These are phyloP conservation scores for Cassiopea xamachana DNA, from an alignment of 30 jellyfish, hydroid and myxozoan species.

Conservation along the genomic window DNA sequence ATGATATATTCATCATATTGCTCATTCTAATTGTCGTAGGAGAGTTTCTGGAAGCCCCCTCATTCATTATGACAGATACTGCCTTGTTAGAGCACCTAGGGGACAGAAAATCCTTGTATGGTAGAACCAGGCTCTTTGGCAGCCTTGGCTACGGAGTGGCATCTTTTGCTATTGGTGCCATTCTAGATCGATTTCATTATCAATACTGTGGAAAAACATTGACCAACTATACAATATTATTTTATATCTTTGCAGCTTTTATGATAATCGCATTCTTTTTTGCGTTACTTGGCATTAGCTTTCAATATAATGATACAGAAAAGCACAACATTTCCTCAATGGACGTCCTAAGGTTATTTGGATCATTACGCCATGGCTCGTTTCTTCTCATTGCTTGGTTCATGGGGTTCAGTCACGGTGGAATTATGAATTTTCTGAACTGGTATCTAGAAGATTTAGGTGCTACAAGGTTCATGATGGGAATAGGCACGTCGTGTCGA, in stretches of 20 bases:
- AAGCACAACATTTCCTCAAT: slow-evolving; percentile 30
- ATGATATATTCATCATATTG: slow-evolving; percentile 78
- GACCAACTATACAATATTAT: slow-evolving; percentile 83
- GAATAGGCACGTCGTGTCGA: slow-evolving; percentile 93
- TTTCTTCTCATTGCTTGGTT: slow-evolving; percentile 91
- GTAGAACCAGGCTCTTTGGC: slow-evolving; percentile 95
- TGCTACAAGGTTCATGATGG: slow-evolving; percentile 99
- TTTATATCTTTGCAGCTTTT: slow-evolving; percentile 88
- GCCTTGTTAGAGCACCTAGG: slow-evolving; percentile 96
- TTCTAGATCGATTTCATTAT: slow-evolving; percentile 81
- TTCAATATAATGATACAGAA: slow-evolving; percentile 63
- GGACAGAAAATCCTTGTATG: slow-evolving; percentile 86
- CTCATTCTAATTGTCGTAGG: slow-evolving; percentile 89
- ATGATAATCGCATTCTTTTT: slow-evolving; percentile 90
- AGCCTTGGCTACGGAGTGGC: slow-evolving; percentile 99
- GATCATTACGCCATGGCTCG: slow-evolving; percentile 75
- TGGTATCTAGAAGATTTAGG: slow-evolving; percentile 99
- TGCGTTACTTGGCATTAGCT: slow-evolving; percentile 80
- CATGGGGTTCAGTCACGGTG: slow-evolving; percentile 98
- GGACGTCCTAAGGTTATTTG: slow-evolving; percentile 71
- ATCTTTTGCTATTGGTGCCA: slow-evolving; percentile 94
- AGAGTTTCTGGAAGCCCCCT: slow-evolving; percentile 99
- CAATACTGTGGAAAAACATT: slow-evolving; percentile 83
- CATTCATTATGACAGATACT: slow-evolving; percentile 95
- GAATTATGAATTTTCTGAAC: slow-evolving; percentile 97